Conservation (phyloP, 2,888 invertebrate genomes). For the Hydriomena furcata region DNA sequence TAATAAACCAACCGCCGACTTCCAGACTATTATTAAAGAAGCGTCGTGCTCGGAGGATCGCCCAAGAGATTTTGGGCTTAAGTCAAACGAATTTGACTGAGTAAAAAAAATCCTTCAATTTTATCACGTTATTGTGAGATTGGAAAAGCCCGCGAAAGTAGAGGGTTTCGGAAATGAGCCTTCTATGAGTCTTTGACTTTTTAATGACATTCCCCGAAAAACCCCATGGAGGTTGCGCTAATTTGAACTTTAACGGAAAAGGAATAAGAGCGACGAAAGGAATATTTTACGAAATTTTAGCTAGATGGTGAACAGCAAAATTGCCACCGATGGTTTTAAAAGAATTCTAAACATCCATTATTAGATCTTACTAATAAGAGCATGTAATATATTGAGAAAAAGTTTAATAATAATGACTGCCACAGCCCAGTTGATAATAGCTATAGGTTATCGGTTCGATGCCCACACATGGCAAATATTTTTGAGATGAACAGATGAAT, state of each 20-base stretch:
- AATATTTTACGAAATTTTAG: too few species aligned
- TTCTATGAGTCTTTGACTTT: slow-evolving; percentile 23
- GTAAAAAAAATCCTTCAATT: slow-evolving; percentile 60
- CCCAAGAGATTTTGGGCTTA: slow-evolving; percentile 54
- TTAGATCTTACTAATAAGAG: neutral
- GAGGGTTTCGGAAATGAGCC: slow-evolving; percentile 35
- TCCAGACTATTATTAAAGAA: slow-evolving; percentile 38
- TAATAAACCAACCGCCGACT: slow-evolving; percentile 4
- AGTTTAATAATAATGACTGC: too few species aligned
- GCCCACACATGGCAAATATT: too few species aligned
- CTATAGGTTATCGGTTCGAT: too few species aligned
- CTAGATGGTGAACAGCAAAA: too few species aligned
- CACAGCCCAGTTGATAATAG: too few species aligned
- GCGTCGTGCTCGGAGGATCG: slow-evolving; percentile 42
- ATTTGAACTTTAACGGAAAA: too few species aligned
- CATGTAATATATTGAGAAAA: too few species aligned
- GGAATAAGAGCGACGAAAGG: too few species aligned
- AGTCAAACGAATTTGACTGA: slow-evolving; percentile 60
- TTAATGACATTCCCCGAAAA: slow-evolving; percentile 1
- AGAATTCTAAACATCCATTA: neutral
- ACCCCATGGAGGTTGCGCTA: too few species aligned
- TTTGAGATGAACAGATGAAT: too few species aligned
- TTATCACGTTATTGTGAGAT: slow-evolving; percentile 63
- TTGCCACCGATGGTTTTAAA: neutral
- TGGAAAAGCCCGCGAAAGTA: slow-evolving; percentile 35